Percentiles rank a stretch among this genome's conserved stretches.
Evolutionary conservation across 2,888 invertebrate species (phyloP).

Genomic region (Pachycephus smyrnensis): DNA sequence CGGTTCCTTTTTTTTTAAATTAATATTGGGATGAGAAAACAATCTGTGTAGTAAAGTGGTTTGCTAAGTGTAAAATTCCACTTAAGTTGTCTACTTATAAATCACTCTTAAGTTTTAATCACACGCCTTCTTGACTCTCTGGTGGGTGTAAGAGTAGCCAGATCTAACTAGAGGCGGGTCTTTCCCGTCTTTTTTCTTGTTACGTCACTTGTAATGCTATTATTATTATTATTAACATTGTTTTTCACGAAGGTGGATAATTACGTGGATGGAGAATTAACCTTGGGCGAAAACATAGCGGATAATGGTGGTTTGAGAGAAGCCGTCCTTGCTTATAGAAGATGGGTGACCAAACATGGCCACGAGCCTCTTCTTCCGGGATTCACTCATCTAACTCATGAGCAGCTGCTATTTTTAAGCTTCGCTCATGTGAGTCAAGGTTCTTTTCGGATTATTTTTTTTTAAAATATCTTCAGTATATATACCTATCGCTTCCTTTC

Average conservation of each 20-base stretch:
- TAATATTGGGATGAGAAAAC: background rate
- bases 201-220: background rate
- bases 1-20: background rate
- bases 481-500: background rate
- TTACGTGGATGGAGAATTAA: conserved; percentile 80
- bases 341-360: conserved; percentile 71
- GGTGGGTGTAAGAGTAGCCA: background rate
- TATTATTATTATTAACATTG: background rate
- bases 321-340: conserved; percentile 77
- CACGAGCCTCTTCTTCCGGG: conserved; percentile 79
- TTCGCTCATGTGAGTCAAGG: conserved; percentile 80
- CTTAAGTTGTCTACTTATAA: background rate
- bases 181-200: background rate
- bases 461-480: conserved; percentile 47
- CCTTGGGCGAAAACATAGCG: conserved; percentile 85
- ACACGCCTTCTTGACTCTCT: background rate
- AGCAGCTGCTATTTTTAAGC: conserved; percentile 84
- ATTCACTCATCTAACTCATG: conserved; percentile 76
- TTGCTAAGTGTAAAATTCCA: background rate
- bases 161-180: background rate
- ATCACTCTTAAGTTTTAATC: background rate
- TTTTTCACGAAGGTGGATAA: conserved; percentile 46
- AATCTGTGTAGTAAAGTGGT: background rate
- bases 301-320: conserved; percentile 86
- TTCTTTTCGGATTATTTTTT: conserved; percentile 26